These are phyloP conservation scores for Metopia argyrocephala DNA, from an alignment of 2,888 invertebrate genomes.

Conservation along the genomic window DNA sequence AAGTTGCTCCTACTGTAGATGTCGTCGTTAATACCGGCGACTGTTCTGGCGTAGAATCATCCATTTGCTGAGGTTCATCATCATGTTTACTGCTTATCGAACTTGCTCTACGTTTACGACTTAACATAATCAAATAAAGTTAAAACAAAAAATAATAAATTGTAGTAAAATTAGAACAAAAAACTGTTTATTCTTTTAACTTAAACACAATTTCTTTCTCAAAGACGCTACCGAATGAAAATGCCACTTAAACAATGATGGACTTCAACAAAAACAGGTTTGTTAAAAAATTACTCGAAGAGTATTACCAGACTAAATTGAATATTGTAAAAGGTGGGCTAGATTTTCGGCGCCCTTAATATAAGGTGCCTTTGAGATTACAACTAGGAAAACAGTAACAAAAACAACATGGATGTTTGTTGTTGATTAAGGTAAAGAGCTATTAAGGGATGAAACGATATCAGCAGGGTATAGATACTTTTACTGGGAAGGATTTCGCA, in stretches of 20 bases:
- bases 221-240: constrained; percentile 43
- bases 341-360: too few relatives aligned
- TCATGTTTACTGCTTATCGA: constrained; percentile 88
- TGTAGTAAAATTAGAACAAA: not conserved
- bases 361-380: too few relatives aligned
- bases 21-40: constrained; percentile 71
- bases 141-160: constrained; percentile 2
- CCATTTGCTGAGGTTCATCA: constrained; percentile 83
- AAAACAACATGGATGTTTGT: too few relatives aligned
- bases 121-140: constrained; percentile 80
- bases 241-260: not conserved
- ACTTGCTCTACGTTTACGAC: constrained; percentile 89
- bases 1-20: constrained; percentile 59
- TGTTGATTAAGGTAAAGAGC: too few relatives aligned
- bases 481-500: too few relatives aligned
- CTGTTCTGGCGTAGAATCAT: constrained; percentile 81
- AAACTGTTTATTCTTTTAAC: constrained; percentile 3
- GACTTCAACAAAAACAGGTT: constrained; percentile 3
- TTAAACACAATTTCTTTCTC: constrained; percentile 18
- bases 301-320: constrained; percentile 14
- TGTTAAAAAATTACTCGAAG: not conserved
- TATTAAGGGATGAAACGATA: too few relatives aligned
- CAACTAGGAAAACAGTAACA: too few relatives aligned
- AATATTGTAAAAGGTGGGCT: too few relatives aligned
- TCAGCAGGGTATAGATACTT: too few relatives aligned